Evolutionary conservation across 2,888 invertebrate species (phyloP), one percentile per base, ranked within the genome.

Genomic region (Mesorhabditis sp.): DNA sequence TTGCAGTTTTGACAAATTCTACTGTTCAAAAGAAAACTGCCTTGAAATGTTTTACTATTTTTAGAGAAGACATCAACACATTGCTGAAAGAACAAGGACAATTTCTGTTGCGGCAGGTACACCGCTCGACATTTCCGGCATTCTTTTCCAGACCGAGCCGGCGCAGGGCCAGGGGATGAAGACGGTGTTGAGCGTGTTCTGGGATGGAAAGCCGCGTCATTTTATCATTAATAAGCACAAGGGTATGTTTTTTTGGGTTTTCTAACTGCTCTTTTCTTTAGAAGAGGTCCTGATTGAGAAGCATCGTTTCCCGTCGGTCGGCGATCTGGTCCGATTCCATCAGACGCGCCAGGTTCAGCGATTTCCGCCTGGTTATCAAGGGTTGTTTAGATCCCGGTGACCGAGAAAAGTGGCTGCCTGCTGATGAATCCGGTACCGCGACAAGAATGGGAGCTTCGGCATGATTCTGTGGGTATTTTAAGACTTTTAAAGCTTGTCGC

Each of bases 391-490:
- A 67, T 76, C 7, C 75, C 79, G 5, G 72, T 79, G 4, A 76
- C 78, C 1, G 70, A 45, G 28, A 66, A 73, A 7, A 70, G 70
- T 43, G 76, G 75, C 3, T 77, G 77, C n/a, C 65, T 75, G 61
- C 71, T 80, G 7, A 45, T 78, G n/a, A 71, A 64, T 62, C 78
- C 80, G 41, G 72, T 80, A 41, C 65, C 71, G n/a, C 71, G 75
- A 64, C 78, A 79, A 68, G 76, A 76, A 15, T 80, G 80, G 80
- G 80, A 79, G 50, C 70, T 80, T 63, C 70, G 74, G 7, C 80
- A 80, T 66, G 77, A 80, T 67, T 74, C 72, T 50, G 62, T 72
- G 10, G 4, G 42, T 10, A 45, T 28, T 28, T 42, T 43, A 43
- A 6, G 28, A 43, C 44, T 65, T 10, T 43, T 50, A n/a, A 50